Evolutionary conservation across 2,888 invertebrate species (phyloP), one percentile per base, ranked within the genome.

Genomic region (Yponomeuta cagnagella): DNA sequence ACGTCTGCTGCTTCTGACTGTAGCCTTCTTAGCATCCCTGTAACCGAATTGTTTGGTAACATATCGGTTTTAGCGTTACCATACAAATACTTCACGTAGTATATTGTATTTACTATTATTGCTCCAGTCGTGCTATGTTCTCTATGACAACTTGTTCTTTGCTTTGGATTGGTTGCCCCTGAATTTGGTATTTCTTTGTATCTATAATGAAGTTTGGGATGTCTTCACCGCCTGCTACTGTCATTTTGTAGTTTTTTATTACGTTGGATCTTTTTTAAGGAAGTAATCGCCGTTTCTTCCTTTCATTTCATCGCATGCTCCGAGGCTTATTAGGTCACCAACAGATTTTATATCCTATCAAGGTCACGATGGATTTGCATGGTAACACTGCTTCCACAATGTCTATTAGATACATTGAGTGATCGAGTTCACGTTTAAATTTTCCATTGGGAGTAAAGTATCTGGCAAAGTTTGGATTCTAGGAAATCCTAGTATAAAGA

Each of bases 161-260:
- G 8, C 72, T 70, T 30, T n/a, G 10, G 12, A 65, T 30, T 3
- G 48, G 31, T 65, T 23, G 43, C 12, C 37, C 65, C 12, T 58
- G 8, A 2, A n/a, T 12, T 23, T 48, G 37, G 48, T 48, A 65
- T 48, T 58, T 33, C 9, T 30, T 70, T 43, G 31, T 64, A 6
- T 37, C 2, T 23, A 68, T 23, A 48, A 70, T 68, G 12, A 72
- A 48, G 48, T 69, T 71, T 58, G 74, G 74, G 12, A 73, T 64
- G n/a, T 73, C 72, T 70, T 74, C 74, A 10, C 65, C 31, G 15
- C 71, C 58, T 68, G 63, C 64, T 4, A 73, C 73, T 10, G 33
- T 68, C 8, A 74, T 23, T 10, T 72, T 73, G 65, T 74, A 75
- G 31, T 72, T 70, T 10, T 48, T 43, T 12, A 73, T 71, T 10